Evolutionary conservation across 2,113 vertebrate species (phyloP), one percentile per base, ranked within the genome.

Genomic region (Calidris pygmaea): DNA sequence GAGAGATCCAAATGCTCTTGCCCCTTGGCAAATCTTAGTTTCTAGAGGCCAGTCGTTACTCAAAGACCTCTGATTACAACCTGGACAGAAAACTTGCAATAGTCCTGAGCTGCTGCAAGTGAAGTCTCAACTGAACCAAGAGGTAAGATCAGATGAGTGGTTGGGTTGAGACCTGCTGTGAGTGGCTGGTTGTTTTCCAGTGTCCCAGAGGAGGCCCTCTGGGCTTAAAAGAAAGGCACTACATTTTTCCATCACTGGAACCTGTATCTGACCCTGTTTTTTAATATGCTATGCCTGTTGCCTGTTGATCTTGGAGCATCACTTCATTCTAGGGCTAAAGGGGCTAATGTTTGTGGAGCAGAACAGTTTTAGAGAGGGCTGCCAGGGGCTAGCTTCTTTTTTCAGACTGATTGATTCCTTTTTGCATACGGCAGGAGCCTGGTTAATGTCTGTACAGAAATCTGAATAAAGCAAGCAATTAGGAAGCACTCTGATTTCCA

Each of bases 311-410:
- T 86, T 93, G 82, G 90, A 90, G 75, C 43, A 83, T 81, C 63
- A 12, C 83, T 90, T 90, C 65, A 68, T 88, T 85, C 60, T 87
- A 55, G 41, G 52, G 66, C 76, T 92, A 75, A 84, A 92, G 58
- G 62, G 53, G 59, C 93, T 94, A 80, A 94, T 72, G 47, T 90
- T 84, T 96, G 87, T 95, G 65, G 88, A 84, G 92, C 85, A 94
- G 75, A 95, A 67, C 65, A 75, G 55, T 86, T 95, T 92, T 63
- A 62, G 71, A 71, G 85, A 95, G 87, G 91, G 87, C 91, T 96
- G 71, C 93, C 93, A 94, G 85, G 63, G 75, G 75, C 79, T 90
- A 77, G 72, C 50, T 88, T 75, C 68, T 92, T 94, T 96, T 96
- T 94, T 85, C 56, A 87, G 68, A n/a, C 68, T 86, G 82, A 92